Conservation (phyloP, 2,888 invertebrate species). For the Bembecia ichneumoniformis region DNA sequence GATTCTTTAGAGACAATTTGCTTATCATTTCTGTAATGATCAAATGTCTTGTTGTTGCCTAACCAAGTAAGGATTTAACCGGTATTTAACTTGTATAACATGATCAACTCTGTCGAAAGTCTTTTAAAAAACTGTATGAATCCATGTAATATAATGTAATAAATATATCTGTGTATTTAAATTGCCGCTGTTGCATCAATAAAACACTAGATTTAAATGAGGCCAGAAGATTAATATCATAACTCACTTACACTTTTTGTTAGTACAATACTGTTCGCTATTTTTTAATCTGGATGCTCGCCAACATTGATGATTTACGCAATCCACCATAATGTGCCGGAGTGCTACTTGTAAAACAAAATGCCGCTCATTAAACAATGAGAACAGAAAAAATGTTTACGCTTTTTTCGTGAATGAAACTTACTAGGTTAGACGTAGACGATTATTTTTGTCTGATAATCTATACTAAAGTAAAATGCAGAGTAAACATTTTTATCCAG, state of each 20-base stretch:
- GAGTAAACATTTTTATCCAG: too few relatives aligned
- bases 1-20: too few relatives aligned
- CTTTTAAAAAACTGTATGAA: too few relatives aligned
- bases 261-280: slow-evolving; percentile 14
- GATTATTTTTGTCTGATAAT: too few relatives aligned
- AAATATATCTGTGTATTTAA: too few relatives aligned
- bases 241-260: slow-evolving; percentile 23
- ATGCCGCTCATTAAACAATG: not conserved
- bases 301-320: slow-evolving; percentile 25
- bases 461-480: too few relatives aligned
- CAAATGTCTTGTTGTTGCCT: too few relatives aligned
- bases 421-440: not conserved
- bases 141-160: too few relatives aligned
- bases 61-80: too few relatives aligned
- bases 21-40: too few relatives aligned
- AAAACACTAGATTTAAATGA: not conserved
- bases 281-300: slow-evolving; percentile 26
- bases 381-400: slow-evolving; percentile 1
- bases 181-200: not conserved
- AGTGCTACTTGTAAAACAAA: slow-evolving; percentile 6
- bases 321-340: slow-evolving; percentile 12
- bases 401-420: slow-evolving; percentile 15
- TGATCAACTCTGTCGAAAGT: too few relatives aligned
- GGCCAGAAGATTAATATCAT: not conserved
- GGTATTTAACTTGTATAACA: too few relatives aligned